Base-by-base conservation (phyloP, 2,888 invertebrate genomes). In the Cancer borealis region DNA sequence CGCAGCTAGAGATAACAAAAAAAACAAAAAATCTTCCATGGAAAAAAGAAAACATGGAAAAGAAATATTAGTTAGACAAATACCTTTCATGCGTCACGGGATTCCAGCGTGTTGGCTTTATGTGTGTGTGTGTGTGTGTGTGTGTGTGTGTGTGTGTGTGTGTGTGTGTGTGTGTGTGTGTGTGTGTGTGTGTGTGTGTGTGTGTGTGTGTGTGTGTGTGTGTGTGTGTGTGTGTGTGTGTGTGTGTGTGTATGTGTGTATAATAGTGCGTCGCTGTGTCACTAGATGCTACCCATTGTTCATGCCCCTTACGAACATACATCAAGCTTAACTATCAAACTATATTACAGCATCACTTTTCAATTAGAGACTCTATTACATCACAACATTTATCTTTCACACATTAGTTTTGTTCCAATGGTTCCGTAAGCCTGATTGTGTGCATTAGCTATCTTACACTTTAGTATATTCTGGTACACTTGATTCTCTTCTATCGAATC, bases 1-100 rank as follows among this genome's bases (percentile, higher is more conserved):
- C 17, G 39, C 60, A 60, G 21, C 17, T 21, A 60, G 4, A 60
- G 21, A 14, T 21, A 60, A 17, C 17, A 17, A 60, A 17, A 60
- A 17, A 60, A 17, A 60, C 60, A 60, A 17, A 60, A 17, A 60
- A 17, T 21, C 60, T 21, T 21, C 17, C 60, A 60, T 4, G 21
- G n/a, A 73, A n/a, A 26, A n/a, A 73, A 73, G 73, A 26, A 73
- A n/a, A 73, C 73, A 73, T 73, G 73, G n/a, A 73, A 26, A 73
- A 73, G 73, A 73, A 26, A 73, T 73, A 73, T 73, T 73, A 26
- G 73, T 73, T 73, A 73, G 26, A 73, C 8, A 73, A n/a, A 73
- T 73, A 73, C 26, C 26, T 2, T 1, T 10, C 73, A 73, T 73
- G 73, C 26, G 26, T 73, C 73, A 73, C 73, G 73, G 73, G 73